Base-by-base conservation (phyloP, 1,140 invertebrate genomes). In the Nautilus pompilius region DNA sequence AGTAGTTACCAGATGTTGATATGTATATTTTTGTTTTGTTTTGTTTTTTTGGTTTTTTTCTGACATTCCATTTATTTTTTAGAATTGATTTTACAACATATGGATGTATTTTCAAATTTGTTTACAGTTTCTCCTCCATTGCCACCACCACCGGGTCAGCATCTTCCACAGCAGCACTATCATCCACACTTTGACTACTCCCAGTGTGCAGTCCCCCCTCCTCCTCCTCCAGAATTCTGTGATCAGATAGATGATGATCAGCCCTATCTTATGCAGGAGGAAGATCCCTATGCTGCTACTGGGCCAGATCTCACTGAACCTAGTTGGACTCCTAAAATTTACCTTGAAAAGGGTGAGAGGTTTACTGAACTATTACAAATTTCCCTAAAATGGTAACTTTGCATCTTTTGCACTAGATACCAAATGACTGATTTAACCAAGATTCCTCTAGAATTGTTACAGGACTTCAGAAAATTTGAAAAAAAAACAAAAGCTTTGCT, bases 271-370 rank as follows among this genome's bases (percentile, higher is more conserved):
- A 29, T 32, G 26, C 63, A 63, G 13, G 68, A 73, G 2, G 74
- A 77, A n/a, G 74, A 77, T 56, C 74, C 72, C 8, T 76, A 77
- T 60, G 76, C 76, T 29, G 72, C 74, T 17, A 76, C 76, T 29
- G 76, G 76, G 28, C 74, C 72, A 13, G 68, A 69, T 36, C 59
- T 72, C 48, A 63, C 66, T 24, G 66, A 66, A 26, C 91, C 49
- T 88, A 91, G 72, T 90, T 83, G 93, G 92, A 91, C 96, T 49
- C 96, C 96, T 29, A 94, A 95, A 75, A 93, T 92, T 84, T 98
- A 96, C 75, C 90, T 97, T n/a, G 95, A 98, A 82, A 98, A 98
- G 91, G 93, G 93, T 95, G 81, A 60, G 33, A 32, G n/a, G 29
- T 34, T 59, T 54, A 15, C n/a, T n/a, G n/a, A n/a, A n/a, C n/a